phyloP scores from a whole-genome alignment of 2,888 invertebrate species.

The Ophioninae sp. region DNA sequence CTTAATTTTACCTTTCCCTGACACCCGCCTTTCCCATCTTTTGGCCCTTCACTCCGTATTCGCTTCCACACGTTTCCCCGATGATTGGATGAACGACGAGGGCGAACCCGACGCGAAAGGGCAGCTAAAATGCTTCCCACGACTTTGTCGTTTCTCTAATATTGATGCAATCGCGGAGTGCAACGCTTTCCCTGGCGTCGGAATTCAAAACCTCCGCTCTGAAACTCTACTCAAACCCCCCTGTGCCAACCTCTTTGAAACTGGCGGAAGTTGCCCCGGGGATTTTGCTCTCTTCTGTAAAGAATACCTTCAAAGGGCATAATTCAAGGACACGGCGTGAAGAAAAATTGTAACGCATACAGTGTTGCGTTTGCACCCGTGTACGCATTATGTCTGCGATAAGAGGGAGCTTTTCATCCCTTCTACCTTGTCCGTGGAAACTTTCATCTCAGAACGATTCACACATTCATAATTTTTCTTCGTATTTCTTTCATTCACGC shows the following conservation, averaged over 20 bases:
- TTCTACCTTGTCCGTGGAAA: slow-evolving; percentile 5
- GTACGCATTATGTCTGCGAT: neutral
- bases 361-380: neutral
- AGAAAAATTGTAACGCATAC: slow-evolving; percentile 1
- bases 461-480: neutral
- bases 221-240: neutral
- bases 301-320: slow-evolving; percentile 49
- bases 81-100: slow-evolving; percentile 5
- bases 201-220: slow-evolving; percentile 19
- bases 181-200: slow-evolving; percentile 14
- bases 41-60: neutral
- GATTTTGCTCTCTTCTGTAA: slow-evolving; percentile 6
- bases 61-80: slow-evolving; percentile 15
- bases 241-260: slow-evolving; percentile 15
- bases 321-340: slow-evolving; percentile 36
- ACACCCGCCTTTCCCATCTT: neutral
- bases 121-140: slow-evolving; percentile 10
- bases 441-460: neutral
- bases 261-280: slow-evolving; percentile 4
- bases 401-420: slow-evolving; percentile 36
- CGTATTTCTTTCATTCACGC: neutral
- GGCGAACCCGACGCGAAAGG: neutral
- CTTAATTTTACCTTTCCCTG: slow-evolving; percentile 20
- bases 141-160: slow-evolving; percentile 45
- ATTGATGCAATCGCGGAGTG: slow-evolving; percentile 48